Percentiles rank a stretch among this genome's conserved stretches.
phyloP scores from a whole-genome alignment of 2,888 invertebrate genomes.

The Girardia tigrina region DNA sequence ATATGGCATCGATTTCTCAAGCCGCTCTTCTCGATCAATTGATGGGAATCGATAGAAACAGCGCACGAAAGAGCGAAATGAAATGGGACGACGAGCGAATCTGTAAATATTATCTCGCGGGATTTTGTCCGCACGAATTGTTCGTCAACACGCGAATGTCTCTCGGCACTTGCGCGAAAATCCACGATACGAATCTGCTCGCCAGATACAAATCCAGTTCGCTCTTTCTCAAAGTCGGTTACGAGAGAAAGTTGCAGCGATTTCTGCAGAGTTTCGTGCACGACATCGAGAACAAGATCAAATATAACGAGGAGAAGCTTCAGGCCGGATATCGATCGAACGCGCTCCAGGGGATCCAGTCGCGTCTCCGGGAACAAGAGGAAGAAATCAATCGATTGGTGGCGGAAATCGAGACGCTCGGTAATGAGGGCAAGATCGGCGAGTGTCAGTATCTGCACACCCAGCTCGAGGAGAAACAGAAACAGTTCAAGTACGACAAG shows the following conservation, averaged over 20 bases:
- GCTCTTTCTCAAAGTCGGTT: slow-evolving; percentile 67
- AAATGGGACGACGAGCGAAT: slow-evolving; percentile 56
- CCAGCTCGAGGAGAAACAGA: not conserved
- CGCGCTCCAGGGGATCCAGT: not conserved
- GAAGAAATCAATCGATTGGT: not conserved
- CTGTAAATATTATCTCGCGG: slow-evolving; percentile 84
- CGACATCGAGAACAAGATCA: not conserved
- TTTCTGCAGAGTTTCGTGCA: not conserved
- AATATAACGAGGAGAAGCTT: not conserved
- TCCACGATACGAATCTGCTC: slow-evolving; percentile 86
- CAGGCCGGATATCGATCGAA: not conserved
- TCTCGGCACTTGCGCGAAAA: slow-evolving; percentile 72
- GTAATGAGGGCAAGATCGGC: not conserved
- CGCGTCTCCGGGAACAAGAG: not conserved
- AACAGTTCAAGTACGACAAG: not conserved
- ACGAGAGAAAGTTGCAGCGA: slow-evolving; percentile 73
- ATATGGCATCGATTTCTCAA: slow-evolving; percentile 72
- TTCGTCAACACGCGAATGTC: slow-evolving; percentile 95
- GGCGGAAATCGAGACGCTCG: not conserved
- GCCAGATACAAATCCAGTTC: slow-evolving; percentile 55
- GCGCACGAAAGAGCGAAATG: slow-evolving; percentile 56
- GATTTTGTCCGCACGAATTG: slow-evolving; percentile 92
- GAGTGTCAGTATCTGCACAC: not conserved
- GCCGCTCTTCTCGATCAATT: slow-evolving; percentile 85
- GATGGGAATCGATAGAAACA: slow-evolving; percentile 88